Conservation (phyloP, 2,888 invertebrate genomes). For the Ectobius pallidus region DNA sequence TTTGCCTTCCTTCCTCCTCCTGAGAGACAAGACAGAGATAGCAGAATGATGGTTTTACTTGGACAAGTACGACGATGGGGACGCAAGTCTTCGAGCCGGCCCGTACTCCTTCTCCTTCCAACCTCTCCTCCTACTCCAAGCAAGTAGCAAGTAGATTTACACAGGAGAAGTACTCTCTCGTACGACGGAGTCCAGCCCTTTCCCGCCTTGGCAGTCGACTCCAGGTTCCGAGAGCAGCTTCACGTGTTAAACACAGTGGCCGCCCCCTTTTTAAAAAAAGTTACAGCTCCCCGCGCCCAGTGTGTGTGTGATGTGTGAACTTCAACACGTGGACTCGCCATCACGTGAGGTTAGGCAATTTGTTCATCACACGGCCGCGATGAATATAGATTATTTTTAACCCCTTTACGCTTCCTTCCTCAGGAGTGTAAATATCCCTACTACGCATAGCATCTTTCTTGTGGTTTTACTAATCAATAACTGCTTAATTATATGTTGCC, state of each 20-base stretch:
- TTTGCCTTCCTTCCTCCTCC: constrained; percentile 25
- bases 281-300: neutral
- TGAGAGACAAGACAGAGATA: neutral
- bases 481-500: constrained; percentile 27
- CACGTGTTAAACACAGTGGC: constrained; percentile 5
- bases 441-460: constrained; percentile 6
- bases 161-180: constrained; percentile 11
- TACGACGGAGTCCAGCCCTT: constrained; percentile 11
- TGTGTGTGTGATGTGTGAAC: neutral
- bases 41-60: constrained; percentile 1
- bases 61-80: constrained; percentile 19
- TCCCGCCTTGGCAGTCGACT: neutral
- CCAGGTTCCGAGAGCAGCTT: neutral
- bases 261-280: neutral
- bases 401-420: neutral
- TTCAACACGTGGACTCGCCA: constrained; percentile 10
- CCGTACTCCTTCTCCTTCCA: constrained; percentile 3
- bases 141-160: constrained; percentile 20
- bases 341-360: constrained; percentile 19
- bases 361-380: neutral
- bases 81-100: neutral
- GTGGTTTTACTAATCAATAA: constrained; percentile 22
- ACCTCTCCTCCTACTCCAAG: neutral
- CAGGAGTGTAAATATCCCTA: constrained; percentile 4
- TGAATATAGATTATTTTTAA: constrained; percentile 8